Evolutionary conservation across 2,888 invertebrate genomes (phyloP).

Genomic region (Temnothorax ravouxi): DNA sequence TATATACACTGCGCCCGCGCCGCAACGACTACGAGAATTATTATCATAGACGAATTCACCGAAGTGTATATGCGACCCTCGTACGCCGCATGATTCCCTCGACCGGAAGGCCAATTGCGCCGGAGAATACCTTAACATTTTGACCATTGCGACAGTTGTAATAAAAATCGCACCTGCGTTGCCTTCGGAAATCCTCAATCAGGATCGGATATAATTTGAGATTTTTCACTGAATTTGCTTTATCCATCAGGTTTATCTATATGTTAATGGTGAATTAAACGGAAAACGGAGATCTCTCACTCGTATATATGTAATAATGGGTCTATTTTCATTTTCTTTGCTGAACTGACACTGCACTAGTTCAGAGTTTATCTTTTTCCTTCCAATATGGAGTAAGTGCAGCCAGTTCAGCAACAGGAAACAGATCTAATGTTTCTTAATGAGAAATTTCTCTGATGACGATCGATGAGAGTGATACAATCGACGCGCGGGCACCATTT

Average conservation of each 20-base stretch:
- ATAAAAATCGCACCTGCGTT: neutral
- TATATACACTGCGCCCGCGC: constrained; percentile 45
- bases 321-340: too few species aligned
- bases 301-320: constrained; percentile 1
- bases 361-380: too few species aligned
- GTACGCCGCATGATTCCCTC: constrained; percentile 54
- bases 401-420: too few species aligned
- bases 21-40: constrained; percentile 44
- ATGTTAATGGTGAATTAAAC: neutral
- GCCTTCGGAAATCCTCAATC: neutral
- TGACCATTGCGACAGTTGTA: neutral
- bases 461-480: constrained; percentile 40
- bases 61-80: constrained; percentile 58
- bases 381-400: too few species aligned
- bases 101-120: constrained; percentile 28
- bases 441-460: constrained; percentile 64
- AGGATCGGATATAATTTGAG: neutral
- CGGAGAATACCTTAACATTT: constrained; percentile 57
- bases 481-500: neutral
- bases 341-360: too few species aligned
- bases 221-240: neutral
- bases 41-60: constrained; percentile 62
- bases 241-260: neutral
- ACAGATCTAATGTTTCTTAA: constrained; percentile 42
- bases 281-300: neutral